Conservation (phyloP, 2,797 vertebrate genomes). For the Enteromius argenteus region DNA sequence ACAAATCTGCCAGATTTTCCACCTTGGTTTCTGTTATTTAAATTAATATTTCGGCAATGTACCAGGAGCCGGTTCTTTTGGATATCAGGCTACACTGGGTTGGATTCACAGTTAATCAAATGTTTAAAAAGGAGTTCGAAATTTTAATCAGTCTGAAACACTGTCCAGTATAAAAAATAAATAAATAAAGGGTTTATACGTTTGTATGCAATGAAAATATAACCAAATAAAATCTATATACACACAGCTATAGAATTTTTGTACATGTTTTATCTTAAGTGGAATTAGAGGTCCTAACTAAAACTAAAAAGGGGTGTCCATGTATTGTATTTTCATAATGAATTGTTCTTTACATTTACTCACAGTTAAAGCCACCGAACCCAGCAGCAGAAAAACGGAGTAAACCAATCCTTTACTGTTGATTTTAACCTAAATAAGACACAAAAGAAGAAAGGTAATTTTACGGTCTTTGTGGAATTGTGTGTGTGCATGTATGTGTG, state of each 20-base stretch:
- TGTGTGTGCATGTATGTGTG: neutral
- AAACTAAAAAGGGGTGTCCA: neutral
- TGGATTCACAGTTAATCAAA: too few relatives aligned
- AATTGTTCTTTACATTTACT: slow-evolving; percentile 61
- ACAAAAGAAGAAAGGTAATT: slow-evolving; percentile 40
- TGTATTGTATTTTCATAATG: neutral
- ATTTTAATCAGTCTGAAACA: neutral
- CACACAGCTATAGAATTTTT: neutral
- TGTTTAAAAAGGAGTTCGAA: neutral
- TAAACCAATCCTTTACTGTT: slow-evolving; percentile 88
- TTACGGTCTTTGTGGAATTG: neutral
- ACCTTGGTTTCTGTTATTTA: neutral
- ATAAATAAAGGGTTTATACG: neutral
- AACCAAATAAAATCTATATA: neutral
- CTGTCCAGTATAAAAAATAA: neutral
- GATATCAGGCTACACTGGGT: too few relatives aligned
- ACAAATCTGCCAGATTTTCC: neutral
- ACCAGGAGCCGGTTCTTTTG: too few relatives aligned
- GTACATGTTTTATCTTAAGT: neutral
- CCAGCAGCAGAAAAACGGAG: slow-evolving; percentile 84
- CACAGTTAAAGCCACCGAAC: slow-evolving; percentile 86
- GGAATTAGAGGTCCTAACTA: neutral
- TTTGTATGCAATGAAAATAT: neutral
- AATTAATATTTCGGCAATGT: too few relatives aligned
- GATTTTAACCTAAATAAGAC: slow-evolving; percentile 79